Evolutionary conservation across 1,140 invertebrate genomes (phyloP).

Genomic region (Pseudomyrmex dendroicus): DNA sequence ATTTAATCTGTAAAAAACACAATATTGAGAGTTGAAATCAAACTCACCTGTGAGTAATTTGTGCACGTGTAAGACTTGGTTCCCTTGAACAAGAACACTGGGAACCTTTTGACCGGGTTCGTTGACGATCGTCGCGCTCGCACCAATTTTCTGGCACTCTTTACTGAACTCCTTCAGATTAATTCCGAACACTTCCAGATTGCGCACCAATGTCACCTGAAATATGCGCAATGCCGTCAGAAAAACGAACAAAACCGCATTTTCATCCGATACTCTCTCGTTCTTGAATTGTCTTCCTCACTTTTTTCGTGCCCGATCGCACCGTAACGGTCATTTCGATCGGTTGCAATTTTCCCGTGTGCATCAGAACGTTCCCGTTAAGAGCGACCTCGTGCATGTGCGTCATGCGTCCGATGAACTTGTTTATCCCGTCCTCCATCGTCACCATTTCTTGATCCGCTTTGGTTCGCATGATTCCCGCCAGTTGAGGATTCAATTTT

Average conservation of each 20-base stretch:
- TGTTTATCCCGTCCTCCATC: constrained; percentile 91
- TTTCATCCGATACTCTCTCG: background rate
- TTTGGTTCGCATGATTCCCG: constrained; percentile 80
- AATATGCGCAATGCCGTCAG: background rate
- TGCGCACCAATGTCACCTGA: constrained; percentile 94
- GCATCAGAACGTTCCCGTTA: constrained; percentile 86
- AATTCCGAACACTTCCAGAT: constrained; percentile 94
- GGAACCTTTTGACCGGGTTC: constrained; percentile 90
- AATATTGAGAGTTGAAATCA: constrained; percentile 3
- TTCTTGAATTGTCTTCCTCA: constrained; percentile 74
- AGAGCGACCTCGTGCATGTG: constrained; percentile 89
- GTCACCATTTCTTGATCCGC: constrained; percentile 84
- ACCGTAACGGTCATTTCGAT: constrained; percentile 92
- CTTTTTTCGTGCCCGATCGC: constrained; percentile 95
- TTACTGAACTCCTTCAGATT: constrained; percentile 92
- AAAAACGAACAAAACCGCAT: background rate
- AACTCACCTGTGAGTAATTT: constrained; percentile 89
- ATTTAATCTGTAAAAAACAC: background rate
- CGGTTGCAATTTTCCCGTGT: constrained; percentile 91
- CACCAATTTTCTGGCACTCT: constrained; percentile 94
- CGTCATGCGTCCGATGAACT: constrained; percentile 91
- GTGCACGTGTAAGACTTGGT: constrained; percentile 93
- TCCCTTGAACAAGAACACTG: constrained; percentile 95
- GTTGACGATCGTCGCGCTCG: constrained; percentile 93
- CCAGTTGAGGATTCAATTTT: constrained; percentile 85